A percentile compares a stretch with the other conserved stretches of the same genome.
Evolutionary conservation across 2,888 invertebrate species (phyloP).

Genomic region (Lithophane ornitopus): DNA sequence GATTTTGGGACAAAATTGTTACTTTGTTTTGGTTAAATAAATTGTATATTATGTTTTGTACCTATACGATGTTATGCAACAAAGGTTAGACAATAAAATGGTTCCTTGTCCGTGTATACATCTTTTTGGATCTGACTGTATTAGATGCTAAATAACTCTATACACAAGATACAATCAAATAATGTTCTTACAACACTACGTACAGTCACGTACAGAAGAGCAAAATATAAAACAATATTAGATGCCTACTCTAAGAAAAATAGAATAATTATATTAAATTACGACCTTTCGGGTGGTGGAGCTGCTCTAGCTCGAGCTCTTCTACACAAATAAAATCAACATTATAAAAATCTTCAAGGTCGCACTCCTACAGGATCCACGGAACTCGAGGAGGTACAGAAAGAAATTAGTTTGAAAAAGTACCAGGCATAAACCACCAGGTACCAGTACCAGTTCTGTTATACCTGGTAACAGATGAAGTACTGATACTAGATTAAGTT

Average conservation of each 20-base stretch:
- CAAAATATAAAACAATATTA: slow-evolving; percentile 6
- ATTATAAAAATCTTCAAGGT: slow-evolving; percentile 55
- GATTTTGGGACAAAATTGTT: no score
- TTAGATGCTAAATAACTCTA: neutral
- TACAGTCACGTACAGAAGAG: slow-evolving; percentile 19
- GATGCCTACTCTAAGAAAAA: slow-evolving; percentile 19
- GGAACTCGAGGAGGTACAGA: slow-evolving; percentile 22
- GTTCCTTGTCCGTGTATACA: no score
- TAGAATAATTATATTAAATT: slow-evolving; percentile 30
- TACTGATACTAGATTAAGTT: neutral
- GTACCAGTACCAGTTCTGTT: slow-evolving; percentile 3
- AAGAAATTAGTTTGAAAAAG: slow-evolving; percentile 1
- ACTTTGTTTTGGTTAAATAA: no score
- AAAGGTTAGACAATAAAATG: no score
- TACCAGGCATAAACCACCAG: neutral
- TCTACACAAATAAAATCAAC: slow-evolving; percentile 47
- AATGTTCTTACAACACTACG: slow-evolving; percentile 8
- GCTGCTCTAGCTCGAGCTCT: slow-evolving; percentile 35
- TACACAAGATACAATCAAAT: neutral
- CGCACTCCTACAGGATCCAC: slow-evolving; percentile 40
- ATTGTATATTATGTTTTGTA: no score
- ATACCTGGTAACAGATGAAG: slow-evolving; percentile 2
- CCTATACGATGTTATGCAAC: no score
- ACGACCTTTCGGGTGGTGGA: slow-evolving; percentile 14
- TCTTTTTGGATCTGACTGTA: no score